A percentile compares a stretch with the other conserved stretches of the same genome.
These are phyloP conservation scores for Ochropacha duplaris DNA, from an alignment of 2,888 invertebrate genomes.

Conservation along the genomic window DNA sequence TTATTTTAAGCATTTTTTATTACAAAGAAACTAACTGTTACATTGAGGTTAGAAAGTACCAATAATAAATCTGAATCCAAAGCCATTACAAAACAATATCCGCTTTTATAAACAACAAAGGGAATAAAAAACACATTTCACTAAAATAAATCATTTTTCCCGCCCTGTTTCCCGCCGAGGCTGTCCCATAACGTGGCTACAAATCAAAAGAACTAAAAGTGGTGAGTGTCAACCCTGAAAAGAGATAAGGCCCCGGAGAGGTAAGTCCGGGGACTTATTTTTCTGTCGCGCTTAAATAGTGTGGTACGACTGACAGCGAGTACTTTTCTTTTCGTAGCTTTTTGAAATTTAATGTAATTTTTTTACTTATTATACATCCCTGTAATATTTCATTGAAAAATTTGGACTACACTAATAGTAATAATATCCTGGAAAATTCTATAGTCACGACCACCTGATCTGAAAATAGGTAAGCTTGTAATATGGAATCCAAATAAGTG, in stretches of 20 bases:
- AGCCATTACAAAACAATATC: slow-evolving; percentile 1
- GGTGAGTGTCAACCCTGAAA: slow-evolving; percentile 47
- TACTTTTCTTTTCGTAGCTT: too few species aligned
- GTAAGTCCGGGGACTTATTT: slow-evolving; percentile 54
- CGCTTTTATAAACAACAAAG: slow-evolving; percentile 1
- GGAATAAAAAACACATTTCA: slow-evolving; percentile 3
- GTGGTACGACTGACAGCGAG: slow-evolving; percentile 22
- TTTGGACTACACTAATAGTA: too few species aligned
- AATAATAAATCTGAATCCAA: not conserved
- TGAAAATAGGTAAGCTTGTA: too few species aligned
- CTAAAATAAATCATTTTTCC: slow-evolving; percentile 18
- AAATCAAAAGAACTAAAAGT: slow-evolving; percentile 56
- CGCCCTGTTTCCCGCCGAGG: slow-evolving; percentile 10
- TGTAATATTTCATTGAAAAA: too few species aligned
- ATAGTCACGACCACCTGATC: too few species aligned
- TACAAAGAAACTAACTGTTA: too few species aligned
- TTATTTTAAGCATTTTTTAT: too few species aligned
- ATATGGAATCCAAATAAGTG: too few species aligned
- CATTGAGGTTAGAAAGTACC: not conserved
- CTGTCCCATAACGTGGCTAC: slow-evolving; percentile 33
- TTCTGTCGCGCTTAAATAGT: slow-evolving; percentile 38
- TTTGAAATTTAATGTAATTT: too few species aligned
- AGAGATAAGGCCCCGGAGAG: slow-evolving; percentile 56
- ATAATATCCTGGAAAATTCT: too few species aligned
- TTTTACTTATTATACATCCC: too few species aligned